Base-by-base conservation (phyloP, 2,797 vertebrate species). In the Alosa sapidissima region DNA sequence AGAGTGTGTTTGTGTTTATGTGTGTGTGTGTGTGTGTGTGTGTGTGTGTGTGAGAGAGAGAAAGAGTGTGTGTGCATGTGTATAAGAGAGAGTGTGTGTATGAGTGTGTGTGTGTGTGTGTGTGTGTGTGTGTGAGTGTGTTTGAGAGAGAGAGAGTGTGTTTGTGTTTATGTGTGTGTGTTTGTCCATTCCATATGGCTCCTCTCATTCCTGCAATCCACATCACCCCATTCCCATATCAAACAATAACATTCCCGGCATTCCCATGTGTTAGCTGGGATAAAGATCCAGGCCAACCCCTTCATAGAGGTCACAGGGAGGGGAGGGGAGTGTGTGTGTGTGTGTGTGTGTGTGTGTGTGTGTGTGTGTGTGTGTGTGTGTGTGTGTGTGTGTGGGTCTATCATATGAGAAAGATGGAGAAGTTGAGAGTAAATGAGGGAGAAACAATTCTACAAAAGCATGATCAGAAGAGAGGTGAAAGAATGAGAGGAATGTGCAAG, bases 191-290 rank as follows among this genome's bases (percentile, higher is more conserved):
- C 7, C 62, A 65, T 65, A 33, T 33, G 62, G 24, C 24, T 33
- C 62, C 62, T 33, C 62, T 65, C 62, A 65, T 65, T 13, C 28
- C 62, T 65, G 19, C 85, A n/a, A 88, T 85, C 65, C 58, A 82
- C 84, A 86, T 85, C 88, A 45, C 83, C 88, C 52, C 81, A 86
- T 89, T 93, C 81, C 85, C 85, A 68, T 81, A 82, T 87, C 85
- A 78, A 92, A 91, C 87, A 92, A 93, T 93, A 92, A 91, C 93
- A 95, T 94, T 93, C 92, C 85, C 87, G 14, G 88, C 89, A 94
- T 94, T 92, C 94, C 93, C 88, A 58, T 88, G 83, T 36, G 84
- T 82, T 89, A 87, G 90, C 84, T 85, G 86, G 86, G 87, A 90
- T 86, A 87, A 89, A 89, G 83, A 68, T 8, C n/a, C 62, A 58